Base-by-base conservation (phyloP, 2,797 vertebrate species). In the Gymnothorax javanicus region DNA sequence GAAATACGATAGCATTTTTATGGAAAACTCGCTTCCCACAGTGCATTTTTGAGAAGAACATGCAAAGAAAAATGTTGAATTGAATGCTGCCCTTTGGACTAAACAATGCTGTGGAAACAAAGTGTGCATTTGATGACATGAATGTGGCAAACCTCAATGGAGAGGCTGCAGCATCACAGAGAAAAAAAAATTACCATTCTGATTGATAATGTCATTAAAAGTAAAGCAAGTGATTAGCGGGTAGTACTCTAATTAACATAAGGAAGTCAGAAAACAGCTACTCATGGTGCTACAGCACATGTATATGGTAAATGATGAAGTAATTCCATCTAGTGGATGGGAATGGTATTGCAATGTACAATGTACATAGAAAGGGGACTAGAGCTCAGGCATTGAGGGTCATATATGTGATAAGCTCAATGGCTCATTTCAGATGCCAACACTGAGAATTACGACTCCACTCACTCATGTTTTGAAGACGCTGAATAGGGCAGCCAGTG, bases 311-410 rank as follows among this genome's bases (percentile, higher is more conserved):
- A 64, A 25, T 43, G 15, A 71, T 69, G 33, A 59, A 69, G 52
- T 87, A 73, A 59, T 85, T 83, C 83, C 87, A 85, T 81, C 87
- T 87, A 67, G 83, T 85, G 87, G 64, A n/a, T 25, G 58, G 15
- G 62, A 13, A 77, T 58, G 43, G 9, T 57, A 75, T 27, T 77
- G n/a, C 25, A 20, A 2, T 57, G 57, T 54, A 6, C 13, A 6
- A 8, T 17, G 23, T n/a, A 60, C 12, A 50, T 6, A n/a, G 17
- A 62, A 59, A 3, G 13, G 5, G 60, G 17, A 5, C 15, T n/a
- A 4, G 62, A 23, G 7, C n/a, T 67, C 23, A 67, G 62, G 7
- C 58, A 59, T 9, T 9, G 58, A 9, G 58, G 60, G 12, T 13
- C 12, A 13, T 23, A 62, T 15, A 62, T 4, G 13, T 4, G 60